These are phyloP conservation scores for Catagonus wagneri DNA, from an alignment of 2,113 vertebrate species.

Conservation along the genomic window DNA sequence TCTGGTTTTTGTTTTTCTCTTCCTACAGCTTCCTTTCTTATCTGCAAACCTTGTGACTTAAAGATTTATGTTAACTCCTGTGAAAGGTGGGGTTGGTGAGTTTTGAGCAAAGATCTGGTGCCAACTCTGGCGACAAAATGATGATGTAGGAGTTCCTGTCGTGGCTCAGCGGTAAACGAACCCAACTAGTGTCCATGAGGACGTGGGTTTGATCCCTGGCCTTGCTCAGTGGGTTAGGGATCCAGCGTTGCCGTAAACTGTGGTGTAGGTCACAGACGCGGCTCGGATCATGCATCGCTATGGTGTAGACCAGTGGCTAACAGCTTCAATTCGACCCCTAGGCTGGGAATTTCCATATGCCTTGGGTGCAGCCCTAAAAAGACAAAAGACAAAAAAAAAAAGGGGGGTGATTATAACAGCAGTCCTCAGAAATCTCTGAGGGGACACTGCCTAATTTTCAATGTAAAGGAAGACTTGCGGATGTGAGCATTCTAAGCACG, in stretches of 20 bases:
- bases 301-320: no score
- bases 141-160: neutral
- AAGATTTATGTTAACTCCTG: neutral
- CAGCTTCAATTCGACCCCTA: no score
- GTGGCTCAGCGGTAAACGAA: no score
- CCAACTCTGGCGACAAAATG: neutral
- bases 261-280: no score
- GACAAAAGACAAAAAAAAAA: no score
- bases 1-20: neutral
- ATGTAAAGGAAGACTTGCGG: neutral
- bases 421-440: conserved; percentile 1
- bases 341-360: no score
- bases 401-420: neutral
- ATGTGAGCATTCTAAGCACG: neutral
- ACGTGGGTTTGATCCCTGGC: no score
- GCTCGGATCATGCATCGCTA: no score
- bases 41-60: neutral
- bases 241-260: no score
- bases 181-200: no score
- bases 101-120: neutral
- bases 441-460: neutral
- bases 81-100: neutral
- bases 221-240: no score
- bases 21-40: neutral
- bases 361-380: no score